These are phyloP conservation scores for Cephalotes varians DNA, from an alignment of 2,888 invertebrate genomes.

Conservation along the genomic window DNA sequence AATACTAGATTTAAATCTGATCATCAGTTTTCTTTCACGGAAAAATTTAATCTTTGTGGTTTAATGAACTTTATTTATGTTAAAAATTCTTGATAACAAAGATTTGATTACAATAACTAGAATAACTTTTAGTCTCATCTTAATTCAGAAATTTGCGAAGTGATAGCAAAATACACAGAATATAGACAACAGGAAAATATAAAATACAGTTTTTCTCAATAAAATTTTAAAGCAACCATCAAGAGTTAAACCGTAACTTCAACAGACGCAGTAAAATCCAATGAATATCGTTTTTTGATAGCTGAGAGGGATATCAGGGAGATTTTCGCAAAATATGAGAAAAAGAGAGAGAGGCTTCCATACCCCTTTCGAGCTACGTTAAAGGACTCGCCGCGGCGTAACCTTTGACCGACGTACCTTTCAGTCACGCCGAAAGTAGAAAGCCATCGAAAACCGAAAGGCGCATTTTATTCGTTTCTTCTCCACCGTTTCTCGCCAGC, in stretches of 20 bases:
- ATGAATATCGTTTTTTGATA: conserved; percentile 19
- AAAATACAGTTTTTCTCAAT: not conserved
- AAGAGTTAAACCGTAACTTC: conserved; percentile 15
- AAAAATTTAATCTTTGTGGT: not conserved
- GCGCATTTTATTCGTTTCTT: conserved; percentile 33
- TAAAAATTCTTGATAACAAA: not conserved
- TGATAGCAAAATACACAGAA: not conserved
- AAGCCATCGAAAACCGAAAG: conserved; percentile 44
- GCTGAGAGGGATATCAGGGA: conserved; percentile 5
- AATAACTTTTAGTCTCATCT: not conserved
- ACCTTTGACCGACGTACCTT: conserved; percentile 58
- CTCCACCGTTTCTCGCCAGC: not conserved
- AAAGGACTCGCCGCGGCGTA: conserved; percentile 25
- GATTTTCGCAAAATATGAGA: conserved; percentile 7
- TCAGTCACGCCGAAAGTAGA: conserved; percentile 49
- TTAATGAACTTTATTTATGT: not conserved
- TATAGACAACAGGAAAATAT: not conserved
- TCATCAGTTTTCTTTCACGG: not conserved
- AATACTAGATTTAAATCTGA: no score
- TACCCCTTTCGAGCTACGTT: not conserved
- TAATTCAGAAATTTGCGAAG: not conserved
- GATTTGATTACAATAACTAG: not conserved
- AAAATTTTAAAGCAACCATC: not conserved
- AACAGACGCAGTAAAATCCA: conserved; percentile 29
- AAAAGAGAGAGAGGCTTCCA: not conserved